A percentile compares a stretch with the other conserved stretches of the same genome.
Evolutionary conservation across 1,140 invertebrate species (phyloP).

Genomic region (Habropoda laboriosa): DNA sequence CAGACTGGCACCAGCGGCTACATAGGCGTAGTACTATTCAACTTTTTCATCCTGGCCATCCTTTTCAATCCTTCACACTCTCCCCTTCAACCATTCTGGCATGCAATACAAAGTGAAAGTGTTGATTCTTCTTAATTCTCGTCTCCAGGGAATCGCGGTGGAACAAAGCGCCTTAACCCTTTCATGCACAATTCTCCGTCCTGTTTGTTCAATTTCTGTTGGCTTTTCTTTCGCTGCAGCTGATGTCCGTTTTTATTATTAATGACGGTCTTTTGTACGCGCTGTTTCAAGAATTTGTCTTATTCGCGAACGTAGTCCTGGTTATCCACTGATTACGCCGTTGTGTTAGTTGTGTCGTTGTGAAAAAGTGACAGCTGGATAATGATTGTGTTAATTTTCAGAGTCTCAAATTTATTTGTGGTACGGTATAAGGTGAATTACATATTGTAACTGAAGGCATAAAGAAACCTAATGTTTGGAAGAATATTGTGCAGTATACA

Average conservation of each 20-base stretch:
- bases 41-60: slow-evolving; percentile 24
- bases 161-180: neutral
- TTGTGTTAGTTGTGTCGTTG: too few species aligned
- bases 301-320: too few species aligned
- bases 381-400: too few species aligned
- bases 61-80: neutral
- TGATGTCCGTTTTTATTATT: neutral
- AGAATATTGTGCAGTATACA: too few species aligned
- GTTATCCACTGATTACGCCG: too few species aligned
- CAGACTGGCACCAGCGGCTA: slow-evolving; percentile 66
- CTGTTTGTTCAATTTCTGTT: neutral
- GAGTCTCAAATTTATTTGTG: too few species aligned
- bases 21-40: slow-evolving; percentile 49
- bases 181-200: neutral
- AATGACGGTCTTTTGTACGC: neutral
- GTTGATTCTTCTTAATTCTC: neutral
- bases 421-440: too few species aligned
- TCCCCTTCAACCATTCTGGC: neutral
- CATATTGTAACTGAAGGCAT: too few species aligned
- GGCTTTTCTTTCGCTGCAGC: neutral
- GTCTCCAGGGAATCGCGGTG: neutral
- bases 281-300: too few species aligned
- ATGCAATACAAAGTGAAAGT: neutral
- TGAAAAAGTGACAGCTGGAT: too few species aligned
- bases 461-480: too few species aligned